Evolutionary conservation across 2,888 invertebrate genomes (phyloP), one percentile per base, ranked within the genome.

Genomic region (Pyrocoelia pectoralis): DNA sequence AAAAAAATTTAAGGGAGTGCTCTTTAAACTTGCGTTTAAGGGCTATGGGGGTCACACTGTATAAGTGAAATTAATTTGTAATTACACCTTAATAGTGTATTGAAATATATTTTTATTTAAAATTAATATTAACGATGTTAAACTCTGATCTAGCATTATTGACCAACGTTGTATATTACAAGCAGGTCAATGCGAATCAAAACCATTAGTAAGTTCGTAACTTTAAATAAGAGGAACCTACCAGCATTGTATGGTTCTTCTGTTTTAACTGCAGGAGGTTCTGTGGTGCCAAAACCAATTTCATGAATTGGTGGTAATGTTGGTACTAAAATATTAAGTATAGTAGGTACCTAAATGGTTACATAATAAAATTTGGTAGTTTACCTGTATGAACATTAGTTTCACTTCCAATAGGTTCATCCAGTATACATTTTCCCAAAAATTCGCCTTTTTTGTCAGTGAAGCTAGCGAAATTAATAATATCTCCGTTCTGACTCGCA

Each of bases 401-500:
- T 56, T 73, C 75, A 65, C 76, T 77, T 18, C 71, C 73, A 4
- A 76, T 72, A 13, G 70, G 65, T 59, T 75, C 73, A 63, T 82
- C 82, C 19, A 81, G 64, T 12, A 85, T 81, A 73, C 90, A 90
- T 63, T 84, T 86, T 40, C 88, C 88, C 6, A 90, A 79, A 50
- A 85, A 83, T 48, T 87, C 88, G 51, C 84, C 83, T 28, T 83
- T 82, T 67, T 84, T 84, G 66, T 89, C 87, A 0, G 85, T 86
- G 1, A 88, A 84, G 68, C 88, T 87, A 0, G 91, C 92, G 79
- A 94, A 93, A 77, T 94, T 93, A 50, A 93, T 84, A 52, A 90
- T 88, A 60, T 87, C 85, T 1, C 92, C 93, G 77, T 97, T 96
- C 54, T 97, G 83, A 0, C 94, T 95, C 0, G 94, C 92, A 79